Evolutionary conservation across 2,888 invertebrate genomes (phyloP), one percentile per base, ranked within the genome.

Genomic region (Athalia circularis): DNA sequence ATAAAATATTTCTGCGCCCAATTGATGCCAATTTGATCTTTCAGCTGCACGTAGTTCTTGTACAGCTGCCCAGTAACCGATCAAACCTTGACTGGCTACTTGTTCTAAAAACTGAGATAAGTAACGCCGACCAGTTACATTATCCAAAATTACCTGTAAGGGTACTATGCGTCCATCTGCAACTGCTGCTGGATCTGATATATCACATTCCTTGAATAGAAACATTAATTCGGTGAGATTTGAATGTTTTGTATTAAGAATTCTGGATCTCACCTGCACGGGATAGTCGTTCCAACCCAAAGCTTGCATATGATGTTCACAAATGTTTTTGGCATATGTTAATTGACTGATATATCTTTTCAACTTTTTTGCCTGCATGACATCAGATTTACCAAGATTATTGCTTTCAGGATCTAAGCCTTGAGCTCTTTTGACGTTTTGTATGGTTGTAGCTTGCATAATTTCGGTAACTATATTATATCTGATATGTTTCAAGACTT

Each of bases 1-100:
- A 87, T 97, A 97, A 91, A 96, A 97, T 86, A 97, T 96, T 90
- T 97, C 97, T n/a, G 96, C 96, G 8, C 96, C 98, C 48, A 97
- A 91, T 85, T 97, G 96, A 90, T 97, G 97, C 93, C 95, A 95
- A 82, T 93, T 93, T 80, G 94, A 94, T 83, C 95, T 92, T 67
- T 94, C 94, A n/a, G 96, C 93, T 78, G 93, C 92, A 81, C 95
- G 93, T 80, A 98, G 90, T 89, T 97, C 96, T 86, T 97, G 97
- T 0, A 97, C 96, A 0, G 96, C 95, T 84, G 93, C 94, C 95
- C 97, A 97, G 87, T 95, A 97, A 0, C 96, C 95, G 6, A 97
- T 94, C 77, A 97, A 90, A n/a, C 95, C 95, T 88, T 96, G 96
- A 48, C 95, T 95, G 83, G 96, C 95, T 84, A 96, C 92, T 48